Evolutionary conservation across 2,113 vertebrate species (phyloP), one percentile per base, ranked within the genome.

Genomic region (Atherinomorus stipes): DNA sequence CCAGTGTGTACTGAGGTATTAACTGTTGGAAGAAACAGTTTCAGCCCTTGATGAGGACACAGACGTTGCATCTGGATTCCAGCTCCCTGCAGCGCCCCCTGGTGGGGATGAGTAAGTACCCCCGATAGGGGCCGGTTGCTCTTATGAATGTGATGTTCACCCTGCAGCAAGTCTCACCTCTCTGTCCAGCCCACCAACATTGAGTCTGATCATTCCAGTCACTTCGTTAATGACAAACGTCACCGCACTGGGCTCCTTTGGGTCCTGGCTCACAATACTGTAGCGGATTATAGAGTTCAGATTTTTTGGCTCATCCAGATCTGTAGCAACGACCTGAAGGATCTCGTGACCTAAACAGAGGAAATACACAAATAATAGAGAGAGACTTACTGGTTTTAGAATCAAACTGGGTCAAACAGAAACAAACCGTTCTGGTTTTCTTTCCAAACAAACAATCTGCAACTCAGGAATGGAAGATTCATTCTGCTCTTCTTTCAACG

Each of bases 151-250:
- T 11, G 38, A 40, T 12, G 12, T 12, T n/a, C n/a, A n/a, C n/a
- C n/a, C n/a, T n/a, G n/a, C n/a, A n/a, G n/a, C n/a, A 42, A 51
- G 0, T 0, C 87, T 80, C 34, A 98, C 97, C 96, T 97, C 96
- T 87, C 95, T 85, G 80, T 98, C 95, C 18, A 99, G 90, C 1
- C 95, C 94, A 0, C 52, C 23, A 1, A 66, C 72, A 9, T 92
- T 63, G 74, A 97, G 86, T 0, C 94, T 87, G 86, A 99, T 97
- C 69, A 66, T 19, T 13, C 97, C 97, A 0, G 15, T 94, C 0
- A 45, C 0, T 0, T 45, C 4, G 56, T 98, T 90, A 44, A 99
- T 95, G 18, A 15, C 84, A 88, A 99, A 99, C 94, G 97, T 91
- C 0, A 0, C 0, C 0, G 34, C 0, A 5, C 28, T 4, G 0